Conservation (phyloP, 1,140 invertebrate genomes). For the Listronotus bonariensis region DNA sequence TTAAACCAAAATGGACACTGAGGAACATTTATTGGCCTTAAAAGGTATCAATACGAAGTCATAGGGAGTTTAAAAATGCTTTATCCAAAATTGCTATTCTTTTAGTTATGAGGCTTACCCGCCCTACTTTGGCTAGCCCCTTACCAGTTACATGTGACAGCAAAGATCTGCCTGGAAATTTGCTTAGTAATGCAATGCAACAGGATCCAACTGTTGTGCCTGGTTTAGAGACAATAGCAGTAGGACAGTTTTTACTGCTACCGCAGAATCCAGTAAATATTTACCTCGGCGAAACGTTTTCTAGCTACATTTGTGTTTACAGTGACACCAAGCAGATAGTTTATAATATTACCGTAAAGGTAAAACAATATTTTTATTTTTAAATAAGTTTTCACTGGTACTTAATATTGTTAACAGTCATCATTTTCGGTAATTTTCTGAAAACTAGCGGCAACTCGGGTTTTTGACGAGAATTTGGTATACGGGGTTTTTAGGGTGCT, state of each 20-base stretch:
- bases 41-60: conserved; percentile 45
- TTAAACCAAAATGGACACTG: conserved; percentile 38
- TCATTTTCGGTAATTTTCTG: too few relatives aligned
- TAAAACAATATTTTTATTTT: conserved; percentile 51
- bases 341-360: conserved; percentile 81
- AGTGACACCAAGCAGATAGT: conserved; percentile 88
- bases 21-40: conserved; percentile 51
- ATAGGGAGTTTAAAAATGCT: background rate
- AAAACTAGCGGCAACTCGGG: too few relatives aligned
- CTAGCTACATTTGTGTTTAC: conserved; percentile 95
- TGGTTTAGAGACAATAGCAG: conserved; percentile 79
- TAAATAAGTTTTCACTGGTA: too few relatives aligned
- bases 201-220: conserved; percentile 77
- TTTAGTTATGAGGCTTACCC: conserved; percentile 90
- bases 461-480: too few relatives aligned
- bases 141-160: conserved; percentile 81
- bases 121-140: conserved; percentile 81
- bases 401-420: too few relatives aligned
- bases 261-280: conserved; percentile 94
- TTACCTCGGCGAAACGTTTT: conserved; percentile 92
- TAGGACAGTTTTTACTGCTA: conserved; percentile 87
- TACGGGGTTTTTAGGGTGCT: too few relatives aligned
- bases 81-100: conserved; percentile 13
- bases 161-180: conserved; percentile 80
- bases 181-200: conserved; percentile 75